Base-by-base conservation (phyloP, 1,140 invertebrate species). In the Lutraria rhynchaena region DNA sequence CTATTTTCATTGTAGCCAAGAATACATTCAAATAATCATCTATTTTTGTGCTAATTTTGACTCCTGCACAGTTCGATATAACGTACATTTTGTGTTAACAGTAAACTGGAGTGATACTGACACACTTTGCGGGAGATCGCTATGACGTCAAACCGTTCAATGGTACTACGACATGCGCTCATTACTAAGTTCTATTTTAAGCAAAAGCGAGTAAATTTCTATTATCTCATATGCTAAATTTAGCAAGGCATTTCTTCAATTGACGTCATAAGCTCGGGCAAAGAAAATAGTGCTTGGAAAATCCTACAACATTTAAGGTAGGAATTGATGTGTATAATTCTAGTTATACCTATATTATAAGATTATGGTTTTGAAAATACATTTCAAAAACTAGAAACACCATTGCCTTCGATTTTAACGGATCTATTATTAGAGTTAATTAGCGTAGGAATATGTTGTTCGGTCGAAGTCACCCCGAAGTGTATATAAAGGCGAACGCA, bases 211-310 rank as follows among this genome's bases (percentile, higher is more conserved):
- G 49, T 46, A 81, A 63, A 44, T 53, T 73, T 63, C 67, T 67
- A 81, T 81, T 85, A 85, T 65, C 75, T 83, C 84, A 85, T 83
- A 73, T 77, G 19, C 77, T 85, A 85, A 77, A 73, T 73, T 78
- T 58, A 85, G 77, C 51, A 41, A 63, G 44, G 29, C 19, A 31
- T 35, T 55, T 61, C 61, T 46, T 15, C 46, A n/a, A 65, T 37
- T 83, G 69, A 83, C 60, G 75, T 65, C 65, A 53, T 55, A 41
- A 17, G 29, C 7, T 51, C 13, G 24, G 24, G 15, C 13, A 35
- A 3, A 49, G 13, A 29, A 83, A 73, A 83, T 78, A 83, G 69
- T 83, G 22, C 82, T 31, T 65, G 67, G 67, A 78, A 78, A 73
- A 73, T 1, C n/a, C 61, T 58, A 0, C 27, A 24, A 7, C 13